Conservation (phyloP, 2,113 vertebrate genomes). For the Colius striatus region DNA sequence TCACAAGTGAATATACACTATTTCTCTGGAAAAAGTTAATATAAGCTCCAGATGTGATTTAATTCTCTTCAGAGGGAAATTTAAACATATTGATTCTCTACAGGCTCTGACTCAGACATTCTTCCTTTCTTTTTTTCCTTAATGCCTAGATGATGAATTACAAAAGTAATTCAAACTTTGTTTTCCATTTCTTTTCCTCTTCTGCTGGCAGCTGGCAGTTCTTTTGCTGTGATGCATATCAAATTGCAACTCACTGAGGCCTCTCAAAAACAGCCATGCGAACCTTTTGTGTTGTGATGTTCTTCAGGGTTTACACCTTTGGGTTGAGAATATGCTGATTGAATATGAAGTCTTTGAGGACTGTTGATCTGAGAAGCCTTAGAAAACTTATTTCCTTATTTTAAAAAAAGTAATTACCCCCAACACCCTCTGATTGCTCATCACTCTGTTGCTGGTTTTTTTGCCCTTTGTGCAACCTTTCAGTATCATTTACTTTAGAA, state of each 20-base stretch:
- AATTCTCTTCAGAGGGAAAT: background rate
- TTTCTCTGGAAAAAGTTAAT: conserved; percentile 29
- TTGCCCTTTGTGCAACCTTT: conserved; percentile 15
- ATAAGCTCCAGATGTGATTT: conserved; percentile 50
- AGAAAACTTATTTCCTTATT: background rate
- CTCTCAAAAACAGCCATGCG: background rate
- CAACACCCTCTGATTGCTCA: background rate
- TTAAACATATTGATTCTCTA: conserved; percentile 25
- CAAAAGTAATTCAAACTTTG: background rate
- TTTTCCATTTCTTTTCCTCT: background rate
- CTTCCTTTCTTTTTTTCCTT: background rate
- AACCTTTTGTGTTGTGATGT: fast-evolving
- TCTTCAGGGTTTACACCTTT: background rate
- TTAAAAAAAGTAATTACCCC: background rate
- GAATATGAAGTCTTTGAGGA: background rate
- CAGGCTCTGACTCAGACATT: background rate
- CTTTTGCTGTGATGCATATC: background rate
- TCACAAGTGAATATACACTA: conserved; percentile 46
- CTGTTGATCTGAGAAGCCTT: background rate
- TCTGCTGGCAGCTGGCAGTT: background rate
- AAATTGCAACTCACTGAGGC: background rate
- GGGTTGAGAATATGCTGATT: background rate
- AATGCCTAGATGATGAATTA: background rate
- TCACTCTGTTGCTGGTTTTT: background rate
- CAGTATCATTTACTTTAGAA: conserved; percentile 19